phyloP scores from a whole-genome alignment of 2,888 invertebrate species.

The Brachypalpus laphriformis region DNA sequence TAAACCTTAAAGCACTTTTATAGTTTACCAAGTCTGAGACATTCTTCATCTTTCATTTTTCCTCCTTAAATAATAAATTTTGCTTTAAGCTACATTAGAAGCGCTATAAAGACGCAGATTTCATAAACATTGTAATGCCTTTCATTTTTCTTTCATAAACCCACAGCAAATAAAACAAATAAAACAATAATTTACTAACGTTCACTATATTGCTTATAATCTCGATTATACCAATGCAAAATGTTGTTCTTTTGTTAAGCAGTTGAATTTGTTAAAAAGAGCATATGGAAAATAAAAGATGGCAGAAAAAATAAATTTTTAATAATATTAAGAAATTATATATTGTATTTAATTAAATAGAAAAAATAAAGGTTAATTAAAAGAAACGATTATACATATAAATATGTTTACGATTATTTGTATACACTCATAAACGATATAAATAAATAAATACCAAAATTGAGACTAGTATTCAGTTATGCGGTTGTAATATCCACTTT shows the following conservation, averaged over 20 bases:
- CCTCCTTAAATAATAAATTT: no score
- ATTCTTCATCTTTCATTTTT: no score
- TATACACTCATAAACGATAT: constrained; percentile 67
- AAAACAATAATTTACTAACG: constrained; percentile 31
- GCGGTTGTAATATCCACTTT: no score
- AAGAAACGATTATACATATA: constrained; percentile 23
- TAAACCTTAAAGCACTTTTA: no score
- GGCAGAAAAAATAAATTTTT: constrained; percentile 21
- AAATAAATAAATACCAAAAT: constrained; percentile 38
- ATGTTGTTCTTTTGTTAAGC: constrained; percentile 40
- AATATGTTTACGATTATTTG: constrained; percentile 63
- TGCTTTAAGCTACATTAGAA: no score
- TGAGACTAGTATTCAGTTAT: no score
- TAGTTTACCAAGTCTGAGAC: no score
- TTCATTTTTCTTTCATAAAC: neutral
- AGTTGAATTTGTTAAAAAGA: constrained; percentile 33
- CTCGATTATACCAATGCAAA: constrained; percentile 15
- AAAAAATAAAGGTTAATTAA: constrained; percentile 18
- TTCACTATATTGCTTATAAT: constrained; percentile 28
- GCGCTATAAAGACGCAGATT: no score
- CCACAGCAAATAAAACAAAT: neutral
- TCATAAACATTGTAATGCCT: neutral
- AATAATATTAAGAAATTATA: constrained; percentile 34
- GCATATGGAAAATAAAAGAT: neutral
- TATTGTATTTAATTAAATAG: constrained; percentile 35